Percentiles rank a stretch among this genome's conserved stretches.
phyloP scores from a whole-genome alignment of 2,797 vertebrate species.

The Sebastes glaucus region DNA sequence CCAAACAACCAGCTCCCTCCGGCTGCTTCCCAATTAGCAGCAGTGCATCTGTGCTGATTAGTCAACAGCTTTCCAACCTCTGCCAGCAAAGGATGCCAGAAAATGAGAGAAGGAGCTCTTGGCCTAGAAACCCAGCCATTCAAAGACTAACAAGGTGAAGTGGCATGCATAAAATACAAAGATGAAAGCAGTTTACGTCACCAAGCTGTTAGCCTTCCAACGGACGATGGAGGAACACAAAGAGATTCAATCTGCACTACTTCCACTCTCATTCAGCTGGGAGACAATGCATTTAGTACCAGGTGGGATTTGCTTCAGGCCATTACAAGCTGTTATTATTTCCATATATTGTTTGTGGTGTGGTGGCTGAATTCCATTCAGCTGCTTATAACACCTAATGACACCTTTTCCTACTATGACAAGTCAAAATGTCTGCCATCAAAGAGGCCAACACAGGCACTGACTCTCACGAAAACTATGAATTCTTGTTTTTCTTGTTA shows the following conservation, averaged over 20 bases:
- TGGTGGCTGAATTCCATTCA: no score
- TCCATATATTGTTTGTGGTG: not conserved
- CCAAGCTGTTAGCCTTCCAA: not conserved
- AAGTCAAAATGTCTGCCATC: not conserved
- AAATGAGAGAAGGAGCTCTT: slow-evolving; percentile 35
- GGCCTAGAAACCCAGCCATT: slow-evolving; percentile 48
- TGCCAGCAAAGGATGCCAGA: slow-evolving; percentile 59
- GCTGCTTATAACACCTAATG: no score
- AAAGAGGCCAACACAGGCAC: not conserved
- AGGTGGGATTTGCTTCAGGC: not conserved
- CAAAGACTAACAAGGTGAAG: slow-evolving; percentile 45
- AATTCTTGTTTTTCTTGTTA: no score
- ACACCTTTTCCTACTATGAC: no score
- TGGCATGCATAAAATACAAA: slow-evolving; percentile 17
- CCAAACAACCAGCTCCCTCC: slow-evolving; percentile 10
- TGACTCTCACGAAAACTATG: no score
- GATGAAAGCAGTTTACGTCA: not conserved
- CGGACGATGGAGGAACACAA: not conserved
- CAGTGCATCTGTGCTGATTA: slow-evolving; percentile 71
- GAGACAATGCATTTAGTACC: not conserved
- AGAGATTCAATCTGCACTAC: slow-evolving; percentile 7
- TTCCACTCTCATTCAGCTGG: not conserved
- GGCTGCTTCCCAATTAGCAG: slow-evolving; percentile 59
- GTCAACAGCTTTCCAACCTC: slow-evolving; percentile 61
- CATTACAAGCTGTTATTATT: not conserved